These are phyloP conservation scores for Coptotermes formosanus DNA, from an alignment of 1,140 invertebrate genomes.

Conservation along the genomic window DNA sequence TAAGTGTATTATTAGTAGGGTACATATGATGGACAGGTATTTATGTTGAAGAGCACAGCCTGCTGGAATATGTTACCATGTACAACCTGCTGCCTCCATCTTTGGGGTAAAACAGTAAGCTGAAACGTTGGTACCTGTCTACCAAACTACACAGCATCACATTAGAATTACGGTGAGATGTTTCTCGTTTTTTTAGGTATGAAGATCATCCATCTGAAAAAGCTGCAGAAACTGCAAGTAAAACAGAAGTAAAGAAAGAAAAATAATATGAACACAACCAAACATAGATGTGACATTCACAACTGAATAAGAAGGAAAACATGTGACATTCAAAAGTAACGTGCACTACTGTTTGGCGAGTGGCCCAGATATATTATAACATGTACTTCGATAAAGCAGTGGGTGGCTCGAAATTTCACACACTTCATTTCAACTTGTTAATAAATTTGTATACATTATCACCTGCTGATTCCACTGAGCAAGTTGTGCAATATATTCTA, in stretches of 20 bases:
- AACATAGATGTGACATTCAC: background rate
- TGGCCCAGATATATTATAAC: background rate
- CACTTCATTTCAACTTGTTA: background rate
- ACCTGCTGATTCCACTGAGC: background rate
- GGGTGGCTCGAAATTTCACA: background rate
- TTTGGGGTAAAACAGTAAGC: too few species aligned
- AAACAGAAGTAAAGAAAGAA: conserved; percentile 47
- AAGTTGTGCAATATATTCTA: background rate
- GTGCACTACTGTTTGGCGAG: background rate
- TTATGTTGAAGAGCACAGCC: too few species aligned
- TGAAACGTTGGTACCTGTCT: too few species aligned
- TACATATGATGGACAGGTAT: too few species aligned
- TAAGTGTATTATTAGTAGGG: too few species aligned
- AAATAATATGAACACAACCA: conserved; percentile 43
- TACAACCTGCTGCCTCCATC: too few species aligned
- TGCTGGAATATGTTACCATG: too few species aligned
- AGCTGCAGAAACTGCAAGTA: conserved; percentile 47
- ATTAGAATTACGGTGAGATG: background rate
- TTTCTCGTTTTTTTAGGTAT: conserved; percentile 51
- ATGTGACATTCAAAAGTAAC: background rate
- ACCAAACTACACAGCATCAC: too few species aligned
- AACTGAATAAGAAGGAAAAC: background rate
- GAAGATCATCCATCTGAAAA: conserved; percentile 62
- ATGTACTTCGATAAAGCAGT: background rate
- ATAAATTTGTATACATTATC: background rate